These are phyloP conservation scores for Luehdorfia chinensis DNA, from an alignment of 1,140 invertebrate species.

Conservation along the genomic window DNA sequence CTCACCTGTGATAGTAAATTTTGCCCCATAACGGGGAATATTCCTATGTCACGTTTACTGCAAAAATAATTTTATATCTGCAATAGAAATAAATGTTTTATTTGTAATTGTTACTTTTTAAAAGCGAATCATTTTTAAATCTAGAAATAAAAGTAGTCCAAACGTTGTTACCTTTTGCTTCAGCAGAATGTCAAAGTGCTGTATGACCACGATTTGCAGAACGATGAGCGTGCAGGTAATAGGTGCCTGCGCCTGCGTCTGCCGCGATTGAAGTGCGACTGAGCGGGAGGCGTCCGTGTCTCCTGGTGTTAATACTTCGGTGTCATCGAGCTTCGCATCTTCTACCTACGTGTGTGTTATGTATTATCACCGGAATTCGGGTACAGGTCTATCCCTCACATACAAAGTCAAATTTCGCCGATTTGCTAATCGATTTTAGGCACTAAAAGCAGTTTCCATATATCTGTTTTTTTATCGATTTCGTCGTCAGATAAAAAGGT, in stretches of 20 bases:
- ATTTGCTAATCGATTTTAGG: slow-evolving; percentile 14
- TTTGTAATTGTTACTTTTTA: too few species aligned
- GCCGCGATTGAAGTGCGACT: slow-evolving; percentile 53
- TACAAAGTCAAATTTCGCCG: slow-evolving; percentile 13
- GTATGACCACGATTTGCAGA: too few species aligned
- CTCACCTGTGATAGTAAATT: slow-evolving; percentile 50
- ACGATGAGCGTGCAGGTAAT: not conserved
- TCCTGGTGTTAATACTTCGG: slow-evolving; percentile 65
- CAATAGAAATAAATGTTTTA: slow-evolving; percentile 21
- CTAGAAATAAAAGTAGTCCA: too few species aligned
- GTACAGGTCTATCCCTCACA: slow-evolving; percentile 30
- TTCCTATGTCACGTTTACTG: not conserved
- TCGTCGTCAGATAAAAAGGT: not conserved
- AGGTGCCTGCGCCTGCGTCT: slow-evolving; percentile 33
- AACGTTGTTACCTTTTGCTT: too few species aligned
- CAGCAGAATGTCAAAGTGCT: too few species aligned
- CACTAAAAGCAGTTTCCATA: not conserved
- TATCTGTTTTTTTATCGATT: slow-evolving; percentile 1
- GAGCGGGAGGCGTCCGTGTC: slow-evolving; percentile 47
- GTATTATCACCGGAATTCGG: slow-evolving; percentile 37
- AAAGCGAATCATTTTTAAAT: too few species aligned
- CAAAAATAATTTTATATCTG: slow-evolving; percentile 18
- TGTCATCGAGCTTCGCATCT: slow-evolving; percentile 60
- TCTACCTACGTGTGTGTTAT: slow-evolving; percentile 42
- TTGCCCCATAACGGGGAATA: slow-evolving; percentile 57